Evolutionary conservation across 35 echinoderm and acorn worm genomes (phyloP).

Genomic region (Heliocidaris tuberculata): DNA sequence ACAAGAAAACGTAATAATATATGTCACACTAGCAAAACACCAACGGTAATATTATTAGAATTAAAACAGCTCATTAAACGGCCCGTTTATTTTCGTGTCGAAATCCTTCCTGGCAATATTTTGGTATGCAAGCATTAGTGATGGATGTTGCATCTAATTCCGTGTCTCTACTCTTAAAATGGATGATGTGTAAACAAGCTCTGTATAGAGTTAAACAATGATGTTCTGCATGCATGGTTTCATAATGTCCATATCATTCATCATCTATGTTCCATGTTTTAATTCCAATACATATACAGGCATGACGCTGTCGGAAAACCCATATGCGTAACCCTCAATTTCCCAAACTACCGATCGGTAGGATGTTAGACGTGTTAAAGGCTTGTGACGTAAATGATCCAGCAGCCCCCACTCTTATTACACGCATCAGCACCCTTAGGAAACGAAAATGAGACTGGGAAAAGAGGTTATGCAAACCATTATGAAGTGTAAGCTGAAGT

Average conservation of each 20-base stretch:
- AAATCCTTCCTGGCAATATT: not conserved
- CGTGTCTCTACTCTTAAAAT: not conserved
- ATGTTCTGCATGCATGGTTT: not conserved
- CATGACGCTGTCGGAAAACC: not conserved
- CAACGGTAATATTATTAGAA: not conserved
- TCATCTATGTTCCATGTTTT: not conserved
- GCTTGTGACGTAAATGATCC: not conserved
- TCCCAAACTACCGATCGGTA: not conserved
- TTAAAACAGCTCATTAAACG: not conserved
- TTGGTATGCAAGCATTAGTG: not conserved
- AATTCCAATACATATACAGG: not conserved
- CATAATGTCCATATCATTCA: not conserved
- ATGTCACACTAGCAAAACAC: not conserved
- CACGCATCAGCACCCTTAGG: conserved; percentile 19
- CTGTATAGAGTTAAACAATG: not conserved
- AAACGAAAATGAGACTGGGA: not conserved
- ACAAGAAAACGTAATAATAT: not conserved
- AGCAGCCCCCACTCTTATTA: not conserved
- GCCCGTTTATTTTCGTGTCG: not conserved
- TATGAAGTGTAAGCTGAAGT: conserved; percentile 24
- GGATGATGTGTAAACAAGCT: not conserved
- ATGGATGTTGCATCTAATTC: not conserved
- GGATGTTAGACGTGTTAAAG: not conserved
- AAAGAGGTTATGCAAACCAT: conserved; percentile 40
- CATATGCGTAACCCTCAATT: not conserved